Evolutionary conservation across 2,113 vertebrate genomes (phyloP).

Genomic region (Osmerus eperlanus): DNA sequence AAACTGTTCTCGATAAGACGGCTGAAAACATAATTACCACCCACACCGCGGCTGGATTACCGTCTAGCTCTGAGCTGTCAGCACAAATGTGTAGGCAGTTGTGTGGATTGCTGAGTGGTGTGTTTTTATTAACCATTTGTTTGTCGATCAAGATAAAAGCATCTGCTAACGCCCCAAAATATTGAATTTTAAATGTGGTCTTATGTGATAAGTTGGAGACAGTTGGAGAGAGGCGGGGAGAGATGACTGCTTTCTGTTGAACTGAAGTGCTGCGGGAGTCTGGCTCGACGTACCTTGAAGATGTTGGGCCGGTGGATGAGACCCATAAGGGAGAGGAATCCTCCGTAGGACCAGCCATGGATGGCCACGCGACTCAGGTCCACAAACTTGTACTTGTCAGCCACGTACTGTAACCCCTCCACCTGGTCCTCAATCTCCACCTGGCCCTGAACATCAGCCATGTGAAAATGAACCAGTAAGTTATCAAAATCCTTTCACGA

Average conservation of each 20-base stretch:
- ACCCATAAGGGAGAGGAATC: slow-evolving; percentile 96
- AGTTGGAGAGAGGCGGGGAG: neutral
- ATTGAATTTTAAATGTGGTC: neutral
- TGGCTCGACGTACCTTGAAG: slow-evolving; percentile 82
- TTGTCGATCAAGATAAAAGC: too few relatives aligned
- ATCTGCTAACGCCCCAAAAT: too few relatives aligned
- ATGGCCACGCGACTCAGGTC: slow-evolving; percentile 93
- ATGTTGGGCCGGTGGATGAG: slow-evolving; percentile 90
- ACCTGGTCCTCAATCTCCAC: slow-evolving; percentile 98
- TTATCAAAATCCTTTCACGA: too few relatives aligned
- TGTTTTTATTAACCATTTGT: too few relatives aligned
- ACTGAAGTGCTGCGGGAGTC: too few relatives aligned
- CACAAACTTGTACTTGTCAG: slow-evolving; percentile 92
- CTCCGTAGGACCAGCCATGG: slow-evolving; percentile 95
- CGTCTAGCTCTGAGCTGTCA: neutral
- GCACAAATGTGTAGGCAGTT: neutral
- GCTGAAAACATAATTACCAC: neutral
- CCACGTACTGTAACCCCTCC: slow-evolving; percentile 91
- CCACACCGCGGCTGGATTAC: too few relatives aligned
- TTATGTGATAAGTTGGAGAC: too few relatives aligned
- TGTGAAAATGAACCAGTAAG: neutral
- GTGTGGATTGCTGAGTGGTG: too few relatives aligned
- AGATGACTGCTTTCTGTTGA: too few relatives aligned
- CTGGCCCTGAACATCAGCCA: slow-evolving; percentile 76
- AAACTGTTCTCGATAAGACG: neutral